Evolutionary conservation across 2,888 invertebrate genomes (phyloP), one percentile per base, ranked within the genome.

Genomic region (Lepidochrysops patricia): DNA sequence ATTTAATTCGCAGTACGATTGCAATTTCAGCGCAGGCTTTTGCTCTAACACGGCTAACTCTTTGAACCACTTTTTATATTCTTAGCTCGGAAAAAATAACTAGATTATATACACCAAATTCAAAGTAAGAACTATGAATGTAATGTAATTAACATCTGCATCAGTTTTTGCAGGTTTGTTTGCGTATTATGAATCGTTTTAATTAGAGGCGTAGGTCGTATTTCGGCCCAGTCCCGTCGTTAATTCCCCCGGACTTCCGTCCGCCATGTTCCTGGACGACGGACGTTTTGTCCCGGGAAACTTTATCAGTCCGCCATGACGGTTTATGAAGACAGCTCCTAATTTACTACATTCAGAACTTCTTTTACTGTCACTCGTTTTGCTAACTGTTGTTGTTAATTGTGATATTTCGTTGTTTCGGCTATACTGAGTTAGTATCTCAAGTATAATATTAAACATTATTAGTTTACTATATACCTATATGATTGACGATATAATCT

Each of bases 201-300:
- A 32, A 49, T 19, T 29, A 48, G n/a, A 32, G 25, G 48, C 26
- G 57, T 57, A 57, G 64, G 63, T 67, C 70, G 74, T 70, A 74
- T 69, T 70, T 71, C 70, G 70, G 70, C 72, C 72, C 73, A 73
- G 72, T 71, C 70, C 68, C 72, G 70, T 74, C 80, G 78, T 83
- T 82, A 83, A 83, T 83, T 77, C 71, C 69, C 72, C 64, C 70
- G 70, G 71, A 71, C 69, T 80, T 81, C 79, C 83, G 43, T 61
- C 62, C 64, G 63, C 57, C 57, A 32, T 34, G 34, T 63, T 61
- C 60, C 60, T 27, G 65, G 62, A 63, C 62, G 56, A 59, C 26
- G 65, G 62, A 63, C 62, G 56, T 64, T 66, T 65, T 63, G 66
- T 63, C 62, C 62, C 65, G 60, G 60, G 62, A 58, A 34, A 62